Evolutionary conservation across 2,888 invertebrate genomes (phyloP), one percentile per base, ranked within the genome.

Genomic region (Aphidoletes aphidimyza): DNA sequence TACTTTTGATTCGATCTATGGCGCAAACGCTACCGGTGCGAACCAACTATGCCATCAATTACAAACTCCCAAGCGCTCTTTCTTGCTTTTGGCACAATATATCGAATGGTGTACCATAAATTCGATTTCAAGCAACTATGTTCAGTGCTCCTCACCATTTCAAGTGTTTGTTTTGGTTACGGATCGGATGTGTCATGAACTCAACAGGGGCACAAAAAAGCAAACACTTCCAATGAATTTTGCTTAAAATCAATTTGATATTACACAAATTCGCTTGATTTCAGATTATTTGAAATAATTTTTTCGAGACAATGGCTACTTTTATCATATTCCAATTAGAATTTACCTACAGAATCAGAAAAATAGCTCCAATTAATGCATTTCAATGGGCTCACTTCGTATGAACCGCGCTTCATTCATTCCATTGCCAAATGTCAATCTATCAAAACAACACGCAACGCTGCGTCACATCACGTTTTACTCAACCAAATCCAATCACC

Each of bases 11-110:
- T 81, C 22, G 9, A 0, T 37, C 36, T 39, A 81, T 37, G 8
- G 81, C 81, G 81, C 81, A 81, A 39, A 36, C 81, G 81, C 81
- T 39, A 81, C 81, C 81, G 81, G 81, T 81, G 22, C 81, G 81
- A 22, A 81, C 39, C 36, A 34, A 36, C 59, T 14, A 22, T 37
- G 11, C 14, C n/a, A 81, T 81, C 22, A 37, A 81, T 81, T 36
- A 19, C 39, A 81, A 39, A 9, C 42, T 42, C 42, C 14, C 42
- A 42, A 42, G n/a, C n/a, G n/a, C n/a, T n/a, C n/a, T n/a, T n/a
- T n/a, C n/a, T n/a, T n/a, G n/a, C n/a, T n/a, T n/a, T n/a, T n/a
- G n/a, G n/a, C n/a, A n/a, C n/a, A n/a, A n/a, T n/a, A n/a, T n/a
- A n/a, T n/a, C n/a, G n/a, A n/a, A n/a, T n/a, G n/a, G n/a, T n/a